phyloP scores from a whole-genome alignment of 1,140 invertebrate species.

The Babylonia areolata region DNA sequence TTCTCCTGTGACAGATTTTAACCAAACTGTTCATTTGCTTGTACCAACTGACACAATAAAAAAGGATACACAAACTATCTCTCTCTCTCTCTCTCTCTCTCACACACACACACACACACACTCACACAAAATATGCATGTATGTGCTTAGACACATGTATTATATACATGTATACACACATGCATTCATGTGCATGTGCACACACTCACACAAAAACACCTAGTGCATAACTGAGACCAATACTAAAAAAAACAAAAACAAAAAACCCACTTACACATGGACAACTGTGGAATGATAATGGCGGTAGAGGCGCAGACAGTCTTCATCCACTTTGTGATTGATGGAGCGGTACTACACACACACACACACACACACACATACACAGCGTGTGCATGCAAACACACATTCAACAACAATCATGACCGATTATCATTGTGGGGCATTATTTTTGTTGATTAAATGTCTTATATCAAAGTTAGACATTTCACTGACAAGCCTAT shows the following conservation, averaged over 20 bases:
- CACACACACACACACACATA: slow-evolving; percentile 13
- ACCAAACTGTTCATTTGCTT: too few species aligned
- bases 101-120: neutral
- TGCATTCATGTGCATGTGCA: neutral
- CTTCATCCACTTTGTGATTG: slow-evolving; percentile 57
- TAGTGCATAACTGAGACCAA: neutral
- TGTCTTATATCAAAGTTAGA: too few species aligned
- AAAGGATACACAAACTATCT: neutral
- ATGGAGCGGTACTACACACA: slow-evolving; percentile 12
- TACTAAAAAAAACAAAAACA: too few species aligned
- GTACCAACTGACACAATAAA: too few species aligned
- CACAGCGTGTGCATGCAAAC: neutral
- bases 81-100: neutral
- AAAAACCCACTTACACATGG: slow-evolving; percentile 57
- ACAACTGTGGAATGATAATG: slow-evolving; percentile 64
- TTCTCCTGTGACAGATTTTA: too few species aligned
- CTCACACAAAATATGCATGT: neutral
- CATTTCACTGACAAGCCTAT: too few species aligned
- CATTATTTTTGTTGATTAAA: too few species aligned
- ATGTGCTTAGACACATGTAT: too few species aligned
- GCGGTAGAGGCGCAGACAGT: slow-evolving; percentile 65
- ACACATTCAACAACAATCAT: too few species aligned
- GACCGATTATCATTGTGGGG: too few species aligned
- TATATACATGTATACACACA: neutral
- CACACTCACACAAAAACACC: too few species aligned